Base-by-base conservation (phyloP, 2,797 vertebrate genomes). In the Euthynnus affinis region DNA sequence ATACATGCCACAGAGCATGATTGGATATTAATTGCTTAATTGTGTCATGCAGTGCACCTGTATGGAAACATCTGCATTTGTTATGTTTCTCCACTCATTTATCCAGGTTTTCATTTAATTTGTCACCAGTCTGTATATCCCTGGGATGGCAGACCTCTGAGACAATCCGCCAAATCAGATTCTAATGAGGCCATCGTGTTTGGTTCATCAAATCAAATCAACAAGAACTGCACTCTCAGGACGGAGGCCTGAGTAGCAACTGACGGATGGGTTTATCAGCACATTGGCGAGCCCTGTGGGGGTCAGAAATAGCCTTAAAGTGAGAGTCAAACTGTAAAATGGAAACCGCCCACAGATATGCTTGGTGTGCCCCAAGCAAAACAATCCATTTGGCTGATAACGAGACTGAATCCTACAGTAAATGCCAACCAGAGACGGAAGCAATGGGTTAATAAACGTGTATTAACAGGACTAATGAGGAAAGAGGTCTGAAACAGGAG, bases 311-410 rank as follows among this genome's bases (percentile, higher is more conserved):
- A 73, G 84, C 76, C 82, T 74, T 77, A 82, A 87, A 86, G 82
- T 83, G 70, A 88, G 81, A 88, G 74, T 73, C 78, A 86, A 88
- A 74, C 80, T 88, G 88, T 84, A 80, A 78, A 85, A 76, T 81
- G 59, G 83, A 89, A 91, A 74, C 84, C 81, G 42, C 86, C 87
- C 89, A 91, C 89, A 90, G 89, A 93, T 88, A 89, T 3, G 80
- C 64, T 64, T 79, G 80, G 81, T 81, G 86, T 85, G 80, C 84
- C 84, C 82, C 74, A 70, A 87, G 78, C 66, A 71, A 85, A 92
- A 91, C 78, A 83, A 74, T 78, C 84, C 78, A 49, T 68, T 71
- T 63, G 59, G 62, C 78, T 78, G 89, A 93, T 91, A 90, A 85
- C 32, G 2, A 63, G 57, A 53, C 74, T 61, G 82, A 71, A 88